phyloP scores from a whole-genome alignment of 2,888 invertebrate species.

The Caenorhabditis drosophilae region DNA sequence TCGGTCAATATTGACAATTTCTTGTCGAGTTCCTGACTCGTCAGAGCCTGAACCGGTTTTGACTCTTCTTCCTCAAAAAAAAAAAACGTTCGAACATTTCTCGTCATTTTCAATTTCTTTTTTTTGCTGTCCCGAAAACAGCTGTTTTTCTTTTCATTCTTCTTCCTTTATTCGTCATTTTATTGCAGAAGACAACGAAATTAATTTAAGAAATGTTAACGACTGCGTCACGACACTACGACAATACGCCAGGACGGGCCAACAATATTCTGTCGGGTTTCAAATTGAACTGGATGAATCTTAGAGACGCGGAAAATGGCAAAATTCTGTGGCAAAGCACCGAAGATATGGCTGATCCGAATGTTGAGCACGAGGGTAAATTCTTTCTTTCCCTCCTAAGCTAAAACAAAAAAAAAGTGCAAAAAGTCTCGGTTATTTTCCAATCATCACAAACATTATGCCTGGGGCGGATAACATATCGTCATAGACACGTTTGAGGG shows the following conservation, averaged over 20 bases:
- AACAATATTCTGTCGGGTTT: constrained; percentile 73
- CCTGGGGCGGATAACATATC: constrained; percentile 41
- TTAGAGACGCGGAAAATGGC: constrained; percentile 91
- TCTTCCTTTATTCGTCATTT: no score
- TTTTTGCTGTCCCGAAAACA: no score
- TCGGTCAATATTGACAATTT: no score
- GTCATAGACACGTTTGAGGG: constrained; percentile 45
- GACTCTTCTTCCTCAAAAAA: no score
- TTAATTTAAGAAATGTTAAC: not conserved
- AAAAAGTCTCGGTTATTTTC: constrained; percentile 39
- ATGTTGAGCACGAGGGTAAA: constrained; percentile 65
- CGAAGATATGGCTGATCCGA: constrained; percentile 80
- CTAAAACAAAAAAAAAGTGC: constrained; percentile 3
- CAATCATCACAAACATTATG: constrained; percentile 44
- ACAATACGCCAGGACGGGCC: constrained; percentile 65
- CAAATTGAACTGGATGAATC: constrained; percentile 89
- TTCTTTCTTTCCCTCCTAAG: no score
- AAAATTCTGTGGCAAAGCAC: constrained; percentile 95
- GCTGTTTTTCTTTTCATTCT: no score
- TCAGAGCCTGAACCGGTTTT: no score
- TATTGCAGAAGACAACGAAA: not conserved
- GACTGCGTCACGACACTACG: constrained; percentile 1
- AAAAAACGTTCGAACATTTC: no score
- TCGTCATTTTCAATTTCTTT: no score
- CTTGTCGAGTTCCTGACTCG: no score